Evolutionary conservation across 1,140 invertebrate species (phyloP).

Genomic region (Melitaea cinxia): DNA sequence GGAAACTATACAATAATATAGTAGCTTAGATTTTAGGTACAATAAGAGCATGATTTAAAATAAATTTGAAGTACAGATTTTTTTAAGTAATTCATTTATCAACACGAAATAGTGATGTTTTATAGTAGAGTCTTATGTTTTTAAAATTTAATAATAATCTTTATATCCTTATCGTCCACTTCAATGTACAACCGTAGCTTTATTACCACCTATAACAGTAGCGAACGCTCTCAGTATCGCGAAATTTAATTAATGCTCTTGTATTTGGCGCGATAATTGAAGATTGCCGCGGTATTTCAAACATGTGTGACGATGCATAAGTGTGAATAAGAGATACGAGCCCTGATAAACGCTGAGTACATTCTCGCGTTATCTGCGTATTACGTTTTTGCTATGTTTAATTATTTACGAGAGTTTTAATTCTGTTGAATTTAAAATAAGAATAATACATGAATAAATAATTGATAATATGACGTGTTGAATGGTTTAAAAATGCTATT

Average conservation of each 20-base stretch:
- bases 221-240: constrained; percentile 26
- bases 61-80: no score
- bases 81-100: no score
- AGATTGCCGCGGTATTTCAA: constrained; percentile 33
- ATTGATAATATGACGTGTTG: no score
- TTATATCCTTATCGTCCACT: neutral
- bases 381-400: neutral
- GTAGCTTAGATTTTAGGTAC: no score
- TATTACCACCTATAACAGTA: constrained; percentile 19
- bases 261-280: constrained; percentile 33
- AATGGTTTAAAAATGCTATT: no score
- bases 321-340: constrained; percentile 14
- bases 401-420: neutral
- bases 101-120: no score
- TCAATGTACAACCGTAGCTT: neutral
- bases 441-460: no score
- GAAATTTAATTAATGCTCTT: constrained; percentile 34
- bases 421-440: neutral
- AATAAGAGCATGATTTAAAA: no score
- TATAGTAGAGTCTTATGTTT: no score
- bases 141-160: no score
- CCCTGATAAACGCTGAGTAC: neutral
- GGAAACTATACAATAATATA: neutral
- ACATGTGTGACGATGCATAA: constrained; percentile 15
- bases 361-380: neutral